Evolutionary conservation across 2,888 invertebrate species (phyloP), one percentile per base, ranked within the genome.

Genomic region (Embidobia sp.): DNA sequence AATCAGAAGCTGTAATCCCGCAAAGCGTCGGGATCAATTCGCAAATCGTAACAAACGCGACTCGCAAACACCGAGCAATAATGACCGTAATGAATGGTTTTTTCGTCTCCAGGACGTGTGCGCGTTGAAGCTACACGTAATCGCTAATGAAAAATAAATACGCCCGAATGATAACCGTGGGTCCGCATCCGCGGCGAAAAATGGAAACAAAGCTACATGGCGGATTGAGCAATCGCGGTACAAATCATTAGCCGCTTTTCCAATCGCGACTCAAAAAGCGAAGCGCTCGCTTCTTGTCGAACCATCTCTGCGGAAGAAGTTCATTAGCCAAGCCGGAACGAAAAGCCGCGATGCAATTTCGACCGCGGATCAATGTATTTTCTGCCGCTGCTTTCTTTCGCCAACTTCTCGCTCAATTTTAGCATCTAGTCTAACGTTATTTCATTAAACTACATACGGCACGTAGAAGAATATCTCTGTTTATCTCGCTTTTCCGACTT

Each of bases 381-480:
- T 16, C 16, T 48, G 3, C 22, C 51, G 1, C 19, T 33, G 18
- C 33, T 8, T 13, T 19, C 11, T 29, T 15, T 13, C n/a, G n/a
- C n/a, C n/a, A n/a, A n/a, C n/a, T 8, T 19, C 11, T 29, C 15
- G 6, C n/a, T 48, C 3, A 22, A 4, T 48, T 26, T 46, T 29
- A 49, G 49, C 64, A 75, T 16, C 37, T 74, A 66, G n/a, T 35
- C 64, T 81, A 83, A 85, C 72, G 77, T 82, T 81, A 82, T 72
- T 76, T 70, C 76, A 79, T 82, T 84, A 84, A 86, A 84, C 83
- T 85, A 87, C 84, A 87, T 57, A 57, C 86, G 85, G 86, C 85
- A 86, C 86, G 84, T 87, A 85, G 85, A 87, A 87, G 86, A 88
- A 87, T 87, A 87, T 85, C 31, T 76, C 67, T 81, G 72, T 80